phyloP scores from a whole-genome alignment of 2,113 vertebrate species.

The Rhinopomastus cyanomelas region DNA sequence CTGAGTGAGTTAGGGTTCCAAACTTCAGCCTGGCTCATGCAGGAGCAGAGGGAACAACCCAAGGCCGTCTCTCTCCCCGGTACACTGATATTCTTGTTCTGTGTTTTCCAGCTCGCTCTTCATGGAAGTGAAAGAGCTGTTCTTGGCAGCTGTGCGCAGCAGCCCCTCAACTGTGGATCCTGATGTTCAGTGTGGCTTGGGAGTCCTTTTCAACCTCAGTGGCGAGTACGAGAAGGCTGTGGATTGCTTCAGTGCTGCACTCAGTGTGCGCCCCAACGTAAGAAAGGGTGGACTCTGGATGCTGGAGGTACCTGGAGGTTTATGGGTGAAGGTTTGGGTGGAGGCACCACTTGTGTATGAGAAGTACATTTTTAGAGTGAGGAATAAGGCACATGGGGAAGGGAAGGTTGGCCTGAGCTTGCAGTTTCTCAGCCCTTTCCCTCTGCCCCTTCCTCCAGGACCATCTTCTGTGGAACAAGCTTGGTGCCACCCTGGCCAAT shows the following conservation, averaged over 20 bases:
- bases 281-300: neutral
- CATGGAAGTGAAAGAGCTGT: constrained; percentile 91
- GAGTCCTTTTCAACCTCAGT: constrained; percentile 97
- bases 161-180: constrained; percentile 89
- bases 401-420: neutral
- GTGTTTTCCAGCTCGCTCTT: constrained; percentile 83
- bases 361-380: neutral
- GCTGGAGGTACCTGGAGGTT: neutral
- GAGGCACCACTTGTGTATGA: neutral
- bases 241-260: constrained; percentile 94
- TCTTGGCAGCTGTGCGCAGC: constrained; percentile 86
- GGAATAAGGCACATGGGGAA: neutral
- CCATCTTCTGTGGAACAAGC: constrained; percentile 95
- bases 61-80: neutral
- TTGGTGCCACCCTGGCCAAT: constrained; percentile 94
- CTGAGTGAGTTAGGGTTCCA: constrained; percentile 85
- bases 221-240: constrained; percentile 97
- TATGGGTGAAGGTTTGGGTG: neutral
- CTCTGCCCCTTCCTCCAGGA: constrained; percentile 76
- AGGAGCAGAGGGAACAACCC: neutral
- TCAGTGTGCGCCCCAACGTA: constrained; percentile 91
- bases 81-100: neutral
- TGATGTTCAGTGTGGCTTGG: constrained; percentile 95
- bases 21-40: neutral
- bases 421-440: neutral